Base-by-base conservation (phyloP, 2,113 vertebrate species). In the Sinosuthora webbiana region DNA sequence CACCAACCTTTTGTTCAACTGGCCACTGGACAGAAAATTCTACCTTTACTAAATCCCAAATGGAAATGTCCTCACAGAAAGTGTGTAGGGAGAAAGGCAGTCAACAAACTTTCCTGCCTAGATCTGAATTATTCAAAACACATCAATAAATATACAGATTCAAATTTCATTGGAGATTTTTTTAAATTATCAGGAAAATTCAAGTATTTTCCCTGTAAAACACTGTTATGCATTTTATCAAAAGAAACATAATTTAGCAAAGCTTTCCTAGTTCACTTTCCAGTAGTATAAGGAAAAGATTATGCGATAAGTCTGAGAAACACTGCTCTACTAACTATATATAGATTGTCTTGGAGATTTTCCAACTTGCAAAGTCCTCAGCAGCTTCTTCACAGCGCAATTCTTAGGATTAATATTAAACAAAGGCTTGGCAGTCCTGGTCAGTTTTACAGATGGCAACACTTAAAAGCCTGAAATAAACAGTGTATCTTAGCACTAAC, bases 321-420 rank as follows among this genome's bases (percentile, higher is more conserved):
- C 23, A 37, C 47, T 76, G 53, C 47, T 69, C 63, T 77, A 35
- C 35, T 84, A 83, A 59, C 89, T 93, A 94, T 86, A 94, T 70
- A 83, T 70, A 87, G 86, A 87, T 67, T n/a, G 25, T 47, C 71
- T 55, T 78, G 88, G 88, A 88, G 25, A 84, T 79, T 91, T 96
- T 94, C 93, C 94, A 96, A 85, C 11, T 85, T 93, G 79, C n/a
- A 41, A 94, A 97, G 82, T 77, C 76, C 88, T 82, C 70, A 93
- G 76, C 53, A 73, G 65, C 81, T 97, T 92, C 86, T 85, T 75
- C 79, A 81, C n/a, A 92, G 68, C 91, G 56, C 44, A 64, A 71
- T 59, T 94, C 73, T 83, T 15, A 9, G 41, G 69, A 94, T 79
- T 83, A 83, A 84, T 59, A 87, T 82, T 87, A 74, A 74, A 82